These are phyloP conservation scores for Drosophila athabasca DNA, from an alignment of 1,140 invertebrate species.

Conservation along the genomic window DNA sequence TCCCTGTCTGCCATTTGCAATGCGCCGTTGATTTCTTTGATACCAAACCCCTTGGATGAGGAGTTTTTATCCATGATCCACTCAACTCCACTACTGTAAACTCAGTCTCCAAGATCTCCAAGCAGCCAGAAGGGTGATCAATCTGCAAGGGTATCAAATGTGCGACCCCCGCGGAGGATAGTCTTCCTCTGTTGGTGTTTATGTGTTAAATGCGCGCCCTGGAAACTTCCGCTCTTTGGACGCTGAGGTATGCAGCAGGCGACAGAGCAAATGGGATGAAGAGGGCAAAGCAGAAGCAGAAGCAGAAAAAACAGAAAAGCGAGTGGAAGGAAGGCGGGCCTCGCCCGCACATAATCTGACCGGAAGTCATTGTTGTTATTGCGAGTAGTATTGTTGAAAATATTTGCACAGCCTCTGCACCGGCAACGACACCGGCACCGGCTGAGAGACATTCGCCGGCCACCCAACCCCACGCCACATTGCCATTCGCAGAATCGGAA, in stretches of 20 bases:
- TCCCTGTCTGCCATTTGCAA: slow-evolving; percentile 65
- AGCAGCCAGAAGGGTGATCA: too few species aligned
- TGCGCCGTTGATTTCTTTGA: slow-evolving; percentile 65
- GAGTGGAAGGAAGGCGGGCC: too few species aligned
- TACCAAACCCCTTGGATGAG: background rate
- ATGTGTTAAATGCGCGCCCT: slow-evolving; percentile 67
- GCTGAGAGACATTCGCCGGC: too few species aligned
- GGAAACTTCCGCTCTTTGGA: slow-evolving; percentile 65
- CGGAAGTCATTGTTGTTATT: slow-evolving; percentile 73
- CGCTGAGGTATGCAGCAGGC: slow-evolving; percentile 70
- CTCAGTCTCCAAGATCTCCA: too few species aligned
- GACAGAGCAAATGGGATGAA: slow-evolving; percentile 11
- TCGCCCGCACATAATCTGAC: slow-evolving; percentile 50
- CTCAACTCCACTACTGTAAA: too few species aligned
- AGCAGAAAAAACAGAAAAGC: slow-evolving; percentile 23
- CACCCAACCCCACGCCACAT: too few species aligned
- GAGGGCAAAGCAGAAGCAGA: slow-evolving; percentile 1
- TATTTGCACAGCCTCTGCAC: slow-evolving; percentile 36
- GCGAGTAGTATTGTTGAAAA: slow-evolving; percentile 18
- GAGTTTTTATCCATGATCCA: too few species aligned
- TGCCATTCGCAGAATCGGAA: background rate
- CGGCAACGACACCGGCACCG: too few species aligned
- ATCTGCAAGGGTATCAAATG: too few species aligned
- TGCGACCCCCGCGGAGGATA: background rate
- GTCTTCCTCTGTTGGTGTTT: slow-evolving; percentile 31